A percentile compares a stretch with the other conserved stretches of the same genome.
Conservation (phyloP, 2,113 vertebrate species). For the Gracilinanus agilis region DNA sequence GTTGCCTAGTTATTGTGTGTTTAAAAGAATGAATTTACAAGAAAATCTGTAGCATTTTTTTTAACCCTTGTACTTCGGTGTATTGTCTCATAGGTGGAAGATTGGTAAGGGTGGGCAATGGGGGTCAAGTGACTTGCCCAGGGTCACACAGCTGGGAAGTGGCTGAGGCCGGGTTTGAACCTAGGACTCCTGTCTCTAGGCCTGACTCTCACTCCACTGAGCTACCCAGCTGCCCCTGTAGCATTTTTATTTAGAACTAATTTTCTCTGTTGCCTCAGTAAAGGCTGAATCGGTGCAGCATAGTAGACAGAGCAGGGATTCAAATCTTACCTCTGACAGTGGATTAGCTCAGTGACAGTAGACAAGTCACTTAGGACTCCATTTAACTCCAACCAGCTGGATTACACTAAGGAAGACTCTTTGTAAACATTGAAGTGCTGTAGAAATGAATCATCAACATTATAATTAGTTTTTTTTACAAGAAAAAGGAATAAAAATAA, state of each 20-base stretch:
- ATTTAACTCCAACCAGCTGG: not conserved
- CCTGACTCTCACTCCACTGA: too few relatives aligned
- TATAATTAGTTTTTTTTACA: not conserved
- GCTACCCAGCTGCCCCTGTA: too few relatives aligned
- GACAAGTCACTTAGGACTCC: not conserved
- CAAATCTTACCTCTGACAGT: not conserved
- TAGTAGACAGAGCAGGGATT: not conserved
- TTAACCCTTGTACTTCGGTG: too few relatives aligned
- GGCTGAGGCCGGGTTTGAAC: too few relatives aligned
- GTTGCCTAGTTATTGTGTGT: slow-evolving; percentile 28
- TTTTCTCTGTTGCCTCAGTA: not conserved
- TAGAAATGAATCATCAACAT: not conserved
- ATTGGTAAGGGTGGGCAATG: too few relatives aligned
- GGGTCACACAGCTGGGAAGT: too few relatives aligned
- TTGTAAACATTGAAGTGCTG: not conserved
- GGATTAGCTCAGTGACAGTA: not conserved
- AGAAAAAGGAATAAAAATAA: not conserved
- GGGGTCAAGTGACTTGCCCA: too few relatives aligned
- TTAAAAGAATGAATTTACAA: slow-evolving; percentile 23
- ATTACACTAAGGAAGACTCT: not conserved
- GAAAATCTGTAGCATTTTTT: slow-evolving; percentile 8
- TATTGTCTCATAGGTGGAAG: too few relatives aligned
- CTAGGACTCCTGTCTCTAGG: too few relatives aligned
- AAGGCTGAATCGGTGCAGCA: not conserved
- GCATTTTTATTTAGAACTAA: slow-evolving; percentile 41